phyloP scores from a whole-genome alignment of 1,140 invertebrate genomes.

The Thalassaphorura encarpata region DNA sequence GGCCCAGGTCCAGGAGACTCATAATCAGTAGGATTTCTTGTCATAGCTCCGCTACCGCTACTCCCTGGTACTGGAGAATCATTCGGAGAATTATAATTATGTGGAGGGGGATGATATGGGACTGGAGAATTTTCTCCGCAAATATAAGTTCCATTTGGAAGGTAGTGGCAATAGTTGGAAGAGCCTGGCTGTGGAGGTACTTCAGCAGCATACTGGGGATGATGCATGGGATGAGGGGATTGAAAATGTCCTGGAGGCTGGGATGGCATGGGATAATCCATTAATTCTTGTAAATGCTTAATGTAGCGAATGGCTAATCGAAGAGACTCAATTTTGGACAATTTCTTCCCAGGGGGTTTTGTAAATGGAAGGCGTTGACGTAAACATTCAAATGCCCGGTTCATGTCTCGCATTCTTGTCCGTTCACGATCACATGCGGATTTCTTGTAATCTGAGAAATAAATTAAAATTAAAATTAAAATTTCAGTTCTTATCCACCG shows the following conservation, averaged over 20 bases:
- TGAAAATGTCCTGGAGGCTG: neutral
- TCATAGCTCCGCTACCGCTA: too few relatives aligned
- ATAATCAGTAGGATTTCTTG: too few relatives aligned
- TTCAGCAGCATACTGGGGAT: neutral
- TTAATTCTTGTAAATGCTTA: slow-evolving; percentile 56
- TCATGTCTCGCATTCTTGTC: slow-evolving; percentile 80
- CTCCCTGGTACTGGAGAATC: neutral
- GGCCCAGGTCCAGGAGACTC: too few relatives aligned
- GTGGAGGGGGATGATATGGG: neutral
- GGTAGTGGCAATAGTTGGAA: neutral
- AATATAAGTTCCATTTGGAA: neutral
- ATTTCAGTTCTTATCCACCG: neutral
- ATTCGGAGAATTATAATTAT: neutral
- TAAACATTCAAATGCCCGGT: slow-evolving; percentile 67
- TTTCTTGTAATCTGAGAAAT: slow-evolving; percentile 63
- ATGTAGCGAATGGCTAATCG: slow-evolving; percentile 75
- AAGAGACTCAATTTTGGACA: slow-evolving; percentile 75
- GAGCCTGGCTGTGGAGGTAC: neutral
- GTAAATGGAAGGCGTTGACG: slow-evolving; percentile 56
- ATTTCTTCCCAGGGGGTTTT: slow-evolving; percentile 76
- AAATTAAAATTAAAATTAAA: neutral
- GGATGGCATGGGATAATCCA: slow-evolving; percentile 34
- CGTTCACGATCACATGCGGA: slow-evolving; percentile 74
- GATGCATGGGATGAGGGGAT: neutral
- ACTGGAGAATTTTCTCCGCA: neutral